phyloP scores from a whole-genome alignment of 2,888 invertebrate genomes.

The Operophtera brumata region DNA sequence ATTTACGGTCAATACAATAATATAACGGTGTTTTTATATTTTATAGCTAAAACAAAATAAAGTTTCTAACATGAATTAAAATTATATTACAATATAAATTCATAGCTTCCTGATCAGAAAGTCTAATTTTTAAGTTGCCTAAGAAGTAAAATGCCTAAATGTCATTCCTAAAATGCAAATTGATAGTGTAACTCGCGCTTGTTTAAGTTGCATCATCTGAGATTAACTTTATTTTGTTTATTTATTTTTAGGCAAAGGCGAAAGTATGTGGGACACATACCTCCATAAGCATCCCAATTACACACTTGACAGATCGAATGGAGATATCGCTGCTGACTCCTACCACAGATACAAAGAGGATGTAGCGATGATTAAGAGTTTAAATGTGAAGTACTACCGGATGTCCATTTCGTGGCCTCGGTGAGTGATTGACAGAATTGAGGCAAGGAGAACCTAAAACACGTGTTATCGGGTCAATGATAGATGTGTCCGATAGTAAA shows the following conservation, averaged over 20 bases:
- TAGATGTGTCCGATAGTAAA: not conserved
- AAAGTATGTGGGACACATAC: conserved; percentile 83
- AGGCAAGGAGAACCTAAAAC: not conserved
- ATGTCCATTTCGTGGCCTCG: conserved; percentile 88
- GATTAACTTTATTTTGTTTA: too few species aligned
- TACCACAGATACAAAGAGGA: conserved; percentile 84
- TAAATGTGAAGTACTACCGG: conserved; percentile 83
- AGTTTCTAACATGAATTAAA: too few species aligned
- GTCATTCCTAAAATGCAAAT: too few species aligned
- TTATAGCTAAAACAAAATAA: too few species aligned
- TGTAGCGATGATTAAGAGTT: conserved; percentile 78
- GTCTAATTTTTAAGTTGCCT: too few species aligned
- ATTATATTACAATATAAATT: too few species aligned
- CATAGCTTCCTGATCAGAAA: too few species aligned
- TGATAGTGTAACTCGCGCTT: too few species aligned
- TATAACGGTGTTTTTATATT: too few species aligned
- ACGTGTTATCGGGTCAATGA: not conserved
- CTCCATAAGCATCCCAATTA: conserved; percentile 75
- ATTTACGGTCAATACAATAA: too few species aligned
- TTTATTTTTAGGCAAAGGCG: conserved; percentile 78
- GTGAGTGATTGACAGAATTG: conserved; percentile 39
- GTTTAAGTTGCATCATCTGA: too few species aligned
- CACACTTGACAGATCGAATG: conserved; percentile 79
- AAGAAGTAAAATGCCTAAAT: too few species aligned
- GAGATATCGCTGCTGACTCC: conserved; percentile 85